Conservation (phyloP, 2,113 vertebrate species). For the Bungarus multicinctus region DNA sequence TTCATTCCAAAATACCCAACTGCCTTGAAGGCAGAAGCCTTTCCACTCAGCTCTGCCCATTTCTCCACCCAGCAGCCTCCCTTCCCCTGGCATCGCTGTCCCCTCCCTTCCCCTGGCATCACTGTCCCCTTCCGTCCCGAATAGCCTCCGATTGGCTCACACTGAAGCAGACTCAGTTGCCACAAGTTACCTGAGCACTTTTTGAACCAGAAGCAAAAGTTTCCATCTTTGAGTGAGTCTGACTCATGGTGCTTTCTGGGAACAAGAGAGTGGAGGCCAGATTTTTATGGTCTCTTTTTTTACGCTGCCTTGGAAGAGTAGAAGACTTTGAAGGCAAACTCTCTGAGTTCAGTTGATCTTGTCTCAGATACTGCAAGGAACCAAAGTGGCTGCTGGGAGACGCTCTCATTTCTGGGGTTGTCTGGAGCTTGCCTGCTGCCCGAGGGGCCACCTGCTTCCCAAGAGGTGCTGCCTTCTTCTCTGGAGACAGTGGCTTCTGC, state of each 20-base stretch:
- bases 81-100: not conserved
- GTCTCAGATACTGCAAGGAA: slow-evolving; percentile 45
- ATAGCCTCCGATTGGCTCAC: too few species aligned
- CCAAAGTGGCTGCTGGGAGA: slow-evolving; percentile 46
- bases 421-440: slow-evolving; percentile 51
- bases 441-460: slow-evolving; percentile 57
- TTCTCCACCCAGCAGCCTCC: not conserved
- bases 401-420: not conserved
- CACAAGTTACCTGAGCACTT: slow-evolving; percentile 65
- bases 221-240: slow-evolving; percentile 61
- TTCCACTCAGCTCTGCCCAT: not conserved
- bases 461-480: slow-evolving; percentile 41
- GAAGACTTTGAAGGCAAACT: slow-evolving; percentile 35
- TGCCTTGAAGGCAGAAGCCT: not conserved
- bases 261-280: slow-evolving; percentile 66
- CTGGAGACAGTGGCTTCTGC: slow-evolving; percentile 57
- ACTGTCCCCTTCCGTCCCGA: not conserved
- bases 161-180: not conserved
- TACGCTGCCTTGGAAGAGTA: slow-evolving; percentile 59
- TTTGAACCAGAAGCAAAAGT: slow-evolving; percentile 49
- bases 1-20: not conserved
- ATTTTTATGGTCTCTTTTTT: slow-evolving; percentile 64
- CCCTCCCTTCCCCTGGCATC: too few species aligned
- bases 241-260: slow-evolving; percentile 39
- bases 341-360: slow-evolving; percentile 43